Percentiles rank a stretch among this genome's conserved stretches.
Evolutionary conservation across 2,888 invertebrate species (phyloP).

Genomic region (Shargacucullia verbasci): DNA sequence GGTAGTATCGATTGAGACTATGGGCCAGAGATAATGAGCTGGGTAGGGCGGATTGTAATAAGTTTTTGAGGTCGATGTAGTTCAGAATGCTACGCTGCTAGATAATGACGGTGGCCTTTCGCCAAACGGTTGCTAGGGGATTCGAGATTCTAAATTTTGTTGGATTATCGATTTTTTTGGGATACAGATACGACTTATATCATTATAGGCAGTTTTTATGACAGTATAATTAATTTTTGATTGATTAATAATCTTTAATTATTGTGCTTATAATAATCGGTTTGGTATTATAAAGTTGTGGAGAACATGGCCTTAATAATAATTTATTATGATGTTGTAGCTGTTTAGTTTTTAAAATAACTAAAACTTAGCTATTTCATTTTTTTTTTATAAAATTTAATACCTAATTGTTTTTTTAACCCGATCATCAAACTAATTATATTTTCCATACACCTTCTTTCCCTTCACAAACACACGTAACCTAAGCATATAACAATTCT

Average conservation of each 20-base stretch:
- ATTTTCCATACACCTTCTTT: too few species aligned
- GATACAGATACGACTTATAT: conserved; percentile 44
- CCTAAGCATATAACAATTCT: too few species aligned
- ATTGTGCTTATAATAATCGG: conserved; percentile 50
- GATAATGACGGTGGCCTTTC: conserved; percentile 57
- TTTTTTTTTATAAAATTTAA: too few species aligned
- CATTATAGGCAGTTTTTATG: conserved; percentile 55
- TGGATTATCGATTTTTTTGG: conserved; percentile 55
- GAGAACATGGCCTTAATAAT: conserved; percentile 40
- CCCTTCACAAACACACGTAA: too few species aligned
- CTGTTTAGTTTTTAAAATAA: too few species aligned
- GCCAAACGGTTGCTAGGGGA: conserved; percentile 36
- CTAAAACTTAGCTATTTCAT: too few species aligned
- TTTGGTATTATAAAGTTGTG: conserved; percentile 43
- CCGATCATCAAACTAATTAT: too few species aligned
- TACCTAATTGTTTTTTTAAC: too few species aligned
- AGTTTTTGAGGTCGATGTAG: conserved; percentile 81
- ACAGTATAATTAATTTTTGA: conserved; percentile 57
- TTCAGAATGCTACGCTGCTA: conserved; percentile 61
- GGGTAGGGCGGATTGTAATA: conserved; percentile 83
- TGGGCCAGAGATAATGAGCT: conserved; percentile 87
- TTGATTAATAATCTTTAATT: conserved; percentile 58
- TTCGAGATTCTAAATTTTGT: conserved; percentile 48
- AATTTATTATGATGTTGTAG: conserved; percentile 29
- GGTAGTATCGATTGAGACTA: conserved; percentile 84